Evolutionary conservation across 1,140 invertebrate species (phyloP).

Genomic region (Monomorium pharaonis): DNA sequence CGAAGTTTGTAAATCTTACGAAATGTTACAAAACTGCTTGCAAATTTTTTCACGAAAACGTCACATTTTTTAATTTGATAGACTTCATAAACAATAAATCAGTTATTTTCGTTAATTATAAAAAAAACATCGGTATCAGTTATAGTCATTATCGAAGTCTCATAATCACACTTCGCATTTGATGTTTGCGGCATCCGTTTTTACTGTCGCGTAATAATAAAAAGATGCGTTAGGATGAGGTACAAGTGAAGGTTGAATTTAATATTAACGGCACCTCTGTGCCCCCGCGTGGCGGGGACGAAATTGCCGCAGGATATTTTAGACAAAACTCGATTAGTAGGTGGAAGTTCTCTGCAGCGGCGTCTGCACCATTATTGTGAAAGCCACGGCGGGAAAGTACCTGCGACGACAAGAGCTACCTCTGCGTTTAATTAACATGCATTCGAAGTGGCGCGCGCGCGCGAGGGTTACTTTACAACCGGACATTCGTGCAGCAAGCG

Average conservation of each 20-base stretch:
- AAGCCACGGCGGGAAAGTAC: conserved; percentile 71
- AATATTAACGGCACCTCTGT: conserved; percentile 58
- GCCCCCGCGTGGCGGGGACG: conserved; percentile 4
- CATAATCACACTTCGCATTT: neutral
- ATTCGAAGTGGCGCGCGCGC: conserved; percentile 60
- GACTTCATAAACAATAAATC: neutral
- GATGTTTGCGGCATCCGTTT: neutral
- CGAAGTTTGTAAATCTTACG: neutral
- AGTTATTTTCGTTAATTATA: neutral
- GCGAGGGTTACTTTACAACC: conserved; percentile 65
- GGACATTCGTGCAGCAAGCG: conserved; percentile 33
- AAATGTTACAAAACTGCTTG: neutral
- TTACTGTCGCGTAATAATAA: conserved; percentile 41
- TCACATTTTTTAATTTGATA: neutral
- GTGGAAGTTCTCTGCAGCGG: conserved; percentile 66
- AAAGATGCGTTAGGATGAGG: conserved; percentile 37
- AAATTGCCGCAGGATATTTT: conserved; percentile 73
- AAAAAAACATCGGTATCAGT: neutral
- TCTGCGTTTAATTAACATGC: conserved; percentile 71
- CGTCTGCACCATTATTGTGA: conserved; percentile 72
- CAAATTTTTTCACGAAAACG: neutral
- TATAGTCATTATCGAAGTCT: neutral
- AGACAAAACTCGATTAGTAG: conserved; percentile 74
- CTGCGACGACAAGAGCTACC: conserved; percentile 68
- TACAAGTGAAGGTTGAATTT: conserved; percentile 61